These are phyloP conservation scores for Smutsia temminckii DNA, from an alignment of 2,797 vertebrate species.

Conservation along the genomic window DNA sequence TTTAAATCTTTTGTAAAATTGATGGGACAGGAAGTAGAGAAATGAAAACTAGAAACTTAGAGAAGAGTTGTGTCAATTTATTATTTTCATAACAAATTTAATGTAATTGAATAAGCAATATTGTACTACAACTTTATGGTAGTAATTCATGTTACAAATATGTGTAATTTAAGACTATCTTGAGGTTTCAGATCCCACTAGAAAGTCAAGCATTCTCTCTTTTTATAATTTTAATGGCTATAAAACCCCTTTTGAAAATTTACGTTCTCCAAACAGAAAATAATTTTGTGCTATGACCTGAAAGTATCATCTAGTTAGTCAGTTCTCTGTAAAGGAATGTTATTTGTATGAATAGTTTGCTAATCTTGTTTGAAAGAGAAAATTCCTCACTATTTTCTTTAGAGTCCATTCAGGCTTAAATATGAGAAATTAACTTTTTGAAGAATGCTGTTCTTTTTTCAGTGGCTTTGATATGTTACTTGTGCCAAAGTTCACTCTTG, in stretches of 20 bases:
- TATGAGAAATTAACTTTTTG: constrained; percentile 36
- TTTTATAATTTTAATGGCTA: neutral
- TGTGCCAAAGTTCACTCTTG: constrained; percentile 35
- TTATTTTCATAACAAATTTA: constrained; percentile 1
- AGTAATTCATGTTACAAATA: neutral
- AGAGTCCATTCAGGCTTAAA: neutral
- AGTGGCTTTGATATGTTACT: constrained; percentile 41
- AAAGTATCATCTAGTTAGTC: neutral
- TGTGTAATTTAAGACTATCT: neutral
- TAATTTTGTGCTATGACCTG: neutral
- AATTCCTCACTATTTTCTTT: neutral
- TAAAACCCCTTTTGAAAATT: neutral
- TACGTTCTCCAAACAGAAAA: constrained; percentile 41
- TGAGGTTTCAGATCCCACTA: neutral
- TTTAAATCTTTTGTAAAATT: neutral
- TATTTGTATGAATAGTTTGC: constrained; percentile 6
- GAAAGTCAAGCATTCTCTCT: neutral
- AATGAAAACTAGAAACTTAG: constrained; percentile 16
- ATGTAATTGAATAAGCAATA: neutral
- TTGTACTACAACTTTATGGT: neutral
- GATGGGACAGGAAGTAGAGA: neutral
- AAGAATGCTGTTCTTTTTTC: neutral
- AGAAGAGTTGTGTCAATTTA: constrained; percentile 14
- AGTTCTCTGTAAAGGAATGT: neutral
- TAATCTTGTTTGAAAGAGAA: constrained; percentile 45